A percentile compares a stretch with the other conserved stretches of the same genome.
phyloP scores from a whole-genome alignment of 2,113 vertebrate genomes.

The Ptilorrhoa leucosticta region DNA sequence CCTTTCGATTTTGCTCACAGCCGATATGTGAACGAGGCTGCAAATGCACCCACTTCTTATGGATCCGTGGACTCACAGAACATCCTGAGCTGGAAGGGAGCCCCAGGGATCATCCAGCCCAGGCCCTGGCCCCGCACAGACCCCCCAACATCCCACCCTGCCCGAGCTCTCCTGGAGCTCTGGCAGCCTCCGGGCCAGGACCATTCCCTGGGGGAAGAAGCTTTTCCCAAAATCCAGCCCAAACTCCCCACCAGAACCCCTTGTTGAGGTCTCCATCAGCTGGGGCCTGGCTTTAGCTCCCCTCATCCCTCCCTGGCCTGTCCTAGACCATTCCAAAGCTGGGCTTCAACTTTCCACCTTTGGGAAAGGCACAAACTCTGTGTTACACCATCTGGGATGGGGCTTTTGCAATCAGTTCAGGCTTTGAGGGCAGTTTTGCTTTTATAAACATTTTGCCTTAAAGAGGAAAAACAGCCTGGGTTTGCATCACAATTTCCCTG shows the following conservation, averaged over 20 bases:
- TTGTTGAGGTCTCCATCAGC: not conserved
- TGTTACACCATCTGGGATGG: not conserved
- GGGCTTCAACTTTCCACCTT: accelerated
- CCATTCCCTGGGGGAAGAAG: not conserved
- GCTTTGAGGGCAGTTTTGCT: not conserved
- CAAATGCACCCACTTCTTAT: not conserved
- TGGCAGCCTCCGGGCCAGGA: not conserved
- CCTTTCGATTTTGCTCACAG: not conserved
- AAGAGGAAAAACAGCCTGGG: not conserved
- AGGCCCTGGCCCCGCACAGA: no score
- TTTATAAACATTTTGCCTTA: not conserved
- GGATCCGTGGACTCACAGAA: not conserved
- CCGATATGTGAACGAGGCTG: not conserved
- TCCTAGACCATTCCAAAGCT: not conserved
- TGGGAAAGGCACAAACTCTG: accelerated
- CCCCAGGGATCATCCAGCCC: not conserved
- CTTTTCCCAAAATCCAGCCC: not conserved
- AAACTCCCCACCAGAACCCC: not conserved
- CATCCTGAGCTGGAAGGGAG: not conserved
- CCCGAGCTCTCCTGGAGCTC: not conserved
- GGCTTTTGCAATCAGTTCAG: not conserved
- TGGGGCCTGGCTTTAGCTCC: accelerated
- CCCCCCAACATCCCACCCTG: not conserved
- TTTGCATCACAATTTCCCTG: not conserved
- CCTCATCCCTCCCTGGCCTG: not conserved